Base-by-base conservation (phyloP, 1,140 invertebrate species). In the Philotrypesis tridentata region DNA sequence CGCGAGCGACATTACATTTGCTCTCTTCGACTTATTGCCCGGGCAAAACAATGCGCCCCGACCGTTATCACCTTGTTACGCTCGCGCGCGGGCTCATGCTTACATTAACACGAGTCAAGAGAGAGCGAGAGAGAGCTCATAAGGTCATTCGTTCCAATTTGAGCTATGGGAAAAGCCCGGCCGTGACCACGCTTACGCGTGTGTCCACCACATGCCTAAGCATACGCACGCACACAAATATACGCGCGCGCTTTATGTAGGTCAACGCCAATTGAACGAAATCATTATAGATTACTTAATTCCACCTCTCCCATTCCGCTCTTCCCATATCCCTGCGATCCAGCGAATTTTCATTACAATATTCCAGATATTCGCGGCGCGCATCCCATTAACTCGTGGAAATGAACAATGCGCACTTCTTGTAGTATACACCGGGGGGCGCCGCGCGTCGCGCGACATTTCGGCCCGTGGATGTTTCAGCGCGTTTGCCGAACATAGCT, bases 271-370 rank as follows among this genome's bases (percentile, higher is more conserved):
- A 76, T 23, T 63, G 31, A 65, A 76, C 74, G 60, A 76, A 76
- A 67, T 63, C n/a, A 68, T 68, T 48, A 68, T 68, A 68, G 40
- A 68, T 78, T 68, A 77, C 33, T 67, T 48, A 77, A 77, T 77
- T 31, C 8, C 25, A 1, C 68, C 8, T 33, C 68, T 33, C 68
- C 63, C 21, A 76, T 65, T 43, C 3, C 2, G 23, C n/a, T n/a
- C n/a, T 23, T 68, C 14, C 61, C 23, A 27, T n/a, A n/a, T n/a
- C n/a, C 40, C 43, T 78, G 11, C 40, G 29, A 76, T 33, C 23
- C 27, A 31, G 33, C 63, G n/a, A 31, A 78, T 68, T 55, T 55
- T 33, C 60, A 43, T 37, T 63, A 17, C 65, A 14, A 65, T n/a
- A n/a, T 33, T 40, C 37, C 31, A 40, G 55, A 6, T 40, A 27